Evolutionary conservation across 2,888 invertebrate species (phyloP).

Genomic region (Melipona beecheii): DNA sequence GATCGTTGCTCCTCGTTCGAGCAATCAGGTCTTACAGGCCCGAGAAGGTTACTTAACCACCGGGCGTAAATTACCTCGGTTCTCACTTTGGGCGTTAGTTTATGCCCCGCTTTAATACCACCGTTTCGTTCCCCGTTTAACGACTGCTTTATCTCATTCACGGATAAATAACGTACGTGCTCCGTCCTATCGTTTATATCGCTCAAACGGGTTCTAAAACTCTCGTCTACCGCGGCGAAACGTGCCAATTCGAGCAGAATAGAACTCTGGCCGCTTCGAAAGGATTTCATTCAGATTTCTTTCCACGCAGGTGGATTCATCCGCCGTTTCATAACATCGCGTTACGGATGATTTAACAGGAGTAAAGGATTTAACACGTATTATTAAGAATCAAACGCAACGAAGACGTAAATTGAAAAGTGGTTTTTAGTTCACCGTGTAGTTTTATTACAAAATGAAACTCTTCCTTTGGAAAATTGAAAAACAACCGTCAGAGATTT

Average conservation of each 20-base stretch:
- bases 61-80: constrained; percentile 40
- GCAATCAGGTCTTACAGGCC: constrained; percentile 48
- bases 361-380: background rate
- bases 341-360: too few relatives aligned
- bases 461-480: too few relatives aligned
- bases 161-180: constrained; percentile 19
- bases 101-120: constrained; percentile 35
- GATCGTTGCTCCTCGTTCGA: constrained; percentile 51
- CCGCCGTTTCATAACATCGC: background rate
- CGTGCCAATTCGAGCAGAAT: background rate
- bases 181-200: constrained; percentile 10
- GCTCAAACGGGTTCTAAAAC: constrained; percentile 8
- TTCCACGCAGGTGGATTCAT: background rate
- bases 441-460: too few relatives aligned
- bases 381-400: background rate
- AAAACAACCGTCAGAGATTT: too few relatives aligned
- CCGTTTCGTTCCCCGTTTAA: constrained; percentile 28
- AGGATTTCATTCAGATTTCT: background rate
- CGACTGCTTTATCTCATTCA: constrained; percentile 18
- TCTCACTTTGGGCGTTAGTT: constrained; percentile 52
- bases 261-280: background rate
- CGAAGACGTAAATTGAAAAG: background rate
- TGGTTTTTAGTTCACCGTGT: too few relatives aligned
- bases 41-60: constrained; percentile 50
- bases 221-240: background rate